Conservation (phyloP, 2,113 vertebrate species). For the Diadophis punctatus region DNA sequence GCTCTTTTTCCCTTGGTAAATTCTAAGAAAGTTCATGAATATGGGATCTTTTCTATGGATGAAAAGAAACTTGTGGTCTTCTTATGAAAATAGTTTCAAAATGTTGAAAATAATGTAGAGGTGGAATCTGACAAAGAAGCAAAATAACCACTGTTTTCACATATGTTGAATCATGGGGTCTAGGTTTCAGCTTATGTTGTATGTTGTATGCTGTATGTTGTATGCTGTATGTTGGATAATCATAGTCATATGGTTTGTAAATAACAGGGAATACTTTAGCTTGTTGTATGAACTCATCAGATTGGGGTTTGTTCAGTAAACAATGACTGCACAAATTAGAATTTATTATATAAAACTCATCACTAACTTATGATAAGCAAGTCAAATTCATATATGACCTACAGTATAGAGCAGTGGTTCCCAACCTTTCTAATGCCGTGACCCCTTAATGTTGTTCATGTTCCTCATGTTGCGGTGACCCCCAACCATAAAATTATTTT, state of each 20-base stretch:
- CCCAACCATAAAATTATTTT: too few species aligned
- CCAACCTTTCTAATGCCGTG: too few species aligned
- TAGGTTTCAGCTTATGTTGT: neutral
- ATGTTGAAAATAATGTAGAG: conserved; percentile 1
- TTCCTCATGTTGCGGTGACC: too few species aligned
- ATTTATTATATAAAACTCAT: neutral
- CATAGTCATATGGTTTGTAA: neutral
- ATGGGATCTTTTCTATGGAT: conserved; percentile 12
- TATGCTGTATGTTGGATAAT: neutral
- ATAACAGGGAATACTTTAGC: neutral
- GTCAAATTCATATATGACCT: neutral
- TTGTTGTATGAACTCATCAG: neutral
- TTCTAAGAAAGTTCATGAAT: conserved; percentile 47
- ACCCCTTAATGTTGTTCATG: too few species aligned
- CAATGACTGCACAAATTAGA: neutral
- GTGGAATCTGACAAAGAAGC: neutral
- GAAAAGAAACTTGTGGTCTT: conserved; percentile 37
- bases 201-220: too few species aligned
- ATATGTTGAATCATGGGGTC: neutral
- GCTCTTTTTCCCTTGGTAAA: neutral
- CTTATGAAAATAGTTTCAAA: neutral
- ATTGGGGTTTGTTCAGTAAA: neutral
- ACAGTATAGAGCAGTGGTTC: neutral
- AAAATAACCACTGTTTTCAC: neutral
- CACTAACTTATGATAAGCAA: neutral